Base-by-base conservation (phyloP, 2,797 vertebrate species). In the Adrianichthys oophorus region DNA sequence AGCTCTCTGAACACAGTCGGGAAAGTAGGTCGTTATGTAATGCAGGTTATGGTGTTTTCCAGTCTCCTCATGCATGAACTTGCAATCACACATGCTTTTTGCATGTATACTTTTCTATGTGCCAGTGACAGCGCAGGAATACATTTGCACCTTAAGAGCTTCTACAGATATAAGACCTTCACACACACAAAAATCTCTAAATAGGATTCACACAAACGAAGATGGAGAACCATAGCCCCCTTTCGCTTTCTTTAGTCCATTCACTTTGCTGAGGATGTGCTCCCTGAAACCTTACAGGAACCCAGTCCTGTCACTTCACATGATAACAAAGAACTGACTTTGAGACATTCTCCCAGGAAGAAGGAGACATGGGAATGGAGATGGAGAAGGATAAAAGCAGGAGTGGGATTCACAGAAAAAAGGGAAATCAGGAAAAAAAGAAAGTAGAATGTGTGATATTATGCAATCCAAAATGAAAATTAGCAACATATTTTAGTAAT, bases 1-100 rank as follows among this genome's bases (percentile, higher is more conserved):
- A 59, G 65, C 52, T 44, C 58, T 69, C 70, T 26, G 63, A 73
- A 82, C 45, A 43, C 48, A 44, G 48, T 46, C 52, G 53, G 15
- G 59, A 85, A 87, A 88, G 70, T 84, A 80, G 83, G 81, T 80
- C 43, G 45, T 82, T 86, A 82, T 56, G 62, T 85, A 85, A 90
- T 75, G 41, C 84, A 84, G 85, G 85, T 84, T 82, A 79, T 76
- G 85, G 86, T 88, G 76, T 87, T 86, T 88, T 87, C 85, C 84
- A 64, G 71, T 68, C 65, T 74, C 68, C 72, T 80, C 74, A 81
- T 79, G 73, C 72, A 46, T 65, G 75, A 68, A 51, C 32, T 42
- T 59, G 40, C 60, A 41, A 55, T 23, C 63, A 72, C 59, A 68
- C 66, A 61, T 72, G 51, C 14, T 48, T 74, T 37, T 40, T 56